Evolutionary conservation across 2,113 vertebrate genomes (phyloP).

Genomic region (Forbesichthys agassizii): DNA sequence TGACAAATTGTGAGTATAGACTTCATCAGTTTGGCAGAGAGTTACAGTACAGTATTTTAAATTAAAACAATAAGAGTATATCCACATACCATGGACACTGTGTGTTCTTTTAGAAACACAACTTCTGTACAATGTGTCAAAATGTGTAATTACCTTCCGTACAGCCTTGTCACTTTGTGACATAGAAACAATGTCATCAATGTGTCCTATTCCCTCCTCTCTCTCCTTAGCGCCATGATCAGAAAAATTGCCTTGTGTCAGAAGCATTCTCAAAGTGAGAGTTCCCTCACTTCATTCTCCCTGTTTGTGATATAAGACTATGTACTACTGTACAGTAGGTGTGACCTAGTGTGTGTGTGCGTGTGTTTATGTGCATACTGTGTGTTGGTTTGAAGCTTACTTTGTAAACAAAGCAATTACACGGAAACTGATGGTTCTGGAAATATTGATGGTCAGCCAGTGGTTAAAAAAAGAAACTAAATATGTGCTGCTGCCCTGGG

Average conservation of each 20-base stretch:
- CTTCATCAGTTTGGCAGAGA: not conserved
- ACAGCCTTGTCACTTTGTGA: not conserved
- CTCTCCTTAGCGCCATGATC: not conserved
- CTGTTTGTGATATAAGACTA: no score
- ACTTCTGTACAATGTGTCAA: not conserved
- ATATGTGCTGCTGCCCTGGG: conserved; percentile 7
- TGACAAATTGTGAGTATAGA: conserved; percentile 26
- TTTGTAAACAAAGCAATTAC: conserved; percentile 21
- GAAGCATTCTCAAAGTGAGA: no score
- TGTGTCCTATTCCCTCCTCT: not conserved
- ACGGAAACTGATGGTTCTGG: conserved; percentile 25
- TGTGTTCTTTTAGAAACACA: no score
- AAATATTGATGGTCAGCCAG: conserved; percentile 27
- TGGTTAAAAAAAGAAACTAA: conserved; percentile 6
- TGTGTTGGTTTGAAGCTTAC: conserved; percentile 10
- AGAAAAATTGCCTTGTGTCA: no score
- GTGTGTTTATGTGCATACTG: not conserved
- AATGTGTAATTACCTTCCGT: conserved; percentile 17
- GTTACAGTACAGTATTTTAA: not conserved
- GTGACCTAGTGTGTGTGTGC: not conserved
- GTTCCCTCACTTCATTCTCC: not conserved
- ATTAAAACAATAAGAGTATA: conserved; percentile 12
- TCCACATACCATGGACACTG: not conserved
- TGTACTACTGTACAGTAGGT: not conserved
- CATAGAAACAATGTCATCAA: conserved; percentile 9